Base-by-base conservation (phyloP, 1,140 invertebrate species). In the Hyphantria cunea region DNA sequence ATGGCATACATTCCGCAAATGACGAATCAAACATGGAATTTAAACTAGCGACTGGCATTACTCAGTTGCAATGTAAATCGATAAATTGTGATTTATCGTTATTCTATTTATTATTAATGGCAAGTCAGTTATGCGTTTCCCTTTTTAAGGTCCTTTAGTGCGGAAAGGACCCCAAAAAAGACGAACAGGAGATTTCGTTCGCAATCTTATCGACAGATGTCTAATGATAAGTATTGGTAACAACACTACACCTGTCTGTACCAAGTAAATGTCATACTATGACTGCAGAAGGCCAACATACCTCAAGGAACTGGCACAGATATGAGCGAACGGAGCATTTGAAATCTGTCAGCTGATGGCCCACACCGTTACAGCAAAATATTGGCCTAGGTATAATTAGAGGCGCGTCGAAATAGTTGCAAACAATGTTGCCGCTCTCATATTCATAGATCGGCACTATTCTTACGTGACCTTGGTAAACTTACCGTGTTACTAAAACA, bases 401-500 rank as follows among this genome's bases (percentile, higher is more conserved):
- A 72, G 61, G 60, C 72, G 64, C 70, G 65, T 67, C 62, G 72
- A 70, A 73, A 70, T 71, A 73, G 70, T 58, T 65, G 74, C 77
- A 82, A 81, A 84, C 78, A 84, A 74, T 70, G 70, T 78, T 73
- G 72, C 70, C 68, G 69, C 70, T 54, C 66, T 60, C 49, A 59
- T 72, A 76, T 79, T 76, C 80, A 76, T 76, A 75, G 70, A 74
- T 72, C 49, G 51, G 64, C 66, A 78, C 77, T 85, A 85, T 81
- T 81, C 76, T 79, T 55, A 78, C 34, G 42, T 60, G 80, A 67
- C 83, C 79, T 84, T 86, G 80, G 69, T 50, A 54, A 71, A 74
- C 71, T 67, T 76, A 76, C 72, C 34, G 70, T 71, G 75, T 75
- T 75, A 70, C 73, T 50, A 1, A 25, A 37, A 49, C 32, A 39